These are phyloP conservation scores for Bombus haemorrhoidalis DNA, from an alignment of 1,140 invertebrate genomes.

Conservation along the genomic window DNA sequence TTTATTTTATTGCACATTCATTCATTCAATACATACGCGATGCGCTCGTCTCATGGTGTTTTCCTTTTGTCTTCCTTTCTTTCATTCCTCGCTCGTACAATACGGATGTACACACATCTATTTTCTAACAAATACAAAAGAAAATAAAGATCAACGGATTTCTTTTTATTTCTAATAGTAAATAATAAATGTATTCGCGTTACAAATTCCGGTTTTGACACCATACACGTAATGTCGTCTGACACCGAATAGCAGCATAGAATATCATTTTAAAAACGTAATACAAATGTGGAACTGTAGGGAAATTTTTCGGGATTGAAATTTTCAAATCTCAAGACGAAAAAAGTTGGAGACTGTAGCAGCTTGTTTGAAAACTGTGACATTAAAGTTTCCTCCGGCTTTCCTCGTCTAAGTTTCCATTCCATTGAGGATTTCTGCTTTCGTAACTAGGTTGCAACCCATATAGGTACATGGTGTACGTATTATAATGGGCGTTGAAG, in stretches of 20 bases:
- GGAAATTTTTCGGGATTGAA: neutral
- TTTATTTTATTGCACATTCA: too few relatives aligned
- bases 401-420: neutral
- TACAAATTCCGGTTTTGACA: neutral
- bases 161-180: neutral
- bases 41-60: too few relatives aligned
- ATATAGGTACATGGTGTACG: conserved; percentile 21
- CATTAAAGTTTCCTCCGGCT: neutral
- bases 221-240: neutral
- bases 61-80: too few relatives aligned
- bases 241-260: neutral
- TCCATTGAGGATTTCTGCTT: conserved; percentile 4
- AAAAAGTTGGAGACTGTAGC: neutral
- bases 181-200: neutral
- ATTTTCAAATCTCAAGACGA: neutral
- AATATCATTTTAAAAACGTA: neutral
- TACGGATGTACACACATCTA: too few relatives aligned
- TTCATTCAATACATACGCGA: too few relatives aligned
- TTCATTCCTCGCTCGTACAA: too few relatives aligned
- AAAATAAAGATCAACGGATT: neutral
- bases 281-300: too few relatives aligned
- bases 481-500: conserved; percentile 43
- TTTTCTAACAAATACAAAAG: neutral
- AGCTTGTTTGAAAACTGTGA: neutral
- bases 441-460: conserved; percentile 38